These are phyloP conservation scores for Cerceris rybyensis DNA, from an alignment of 2,888 invertebrate species.

Conservation along the genomic window DNA sequence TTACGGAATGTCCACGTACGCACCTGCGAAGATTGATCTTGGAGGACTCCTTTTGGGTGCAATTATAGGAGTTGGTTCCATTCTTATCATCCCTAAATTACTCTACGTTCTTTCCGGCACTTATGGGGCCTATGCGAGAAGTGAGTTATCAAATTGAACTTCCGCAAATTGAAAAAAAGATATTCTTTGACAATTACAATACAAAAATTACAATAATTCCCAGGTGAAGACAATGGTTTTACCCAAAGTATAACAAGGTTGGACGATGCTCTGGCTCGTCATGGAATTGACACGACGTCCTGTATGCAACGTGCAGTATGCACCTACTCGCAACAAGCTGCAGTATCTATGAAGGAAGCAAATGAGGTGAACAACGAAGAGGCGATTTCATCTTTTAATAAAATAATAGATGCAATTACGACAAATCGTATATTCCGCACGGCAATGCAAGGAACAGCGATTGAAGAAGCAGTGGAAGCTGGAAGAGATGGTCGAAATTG, in stretches of 20 bases:
- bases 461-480: conserved; percentile 83
- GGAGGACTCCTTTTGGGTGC: conserved; percentile 92
- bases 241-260: conserved; percentile 84
- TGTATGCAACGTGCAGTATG: conserved; percentile 86
- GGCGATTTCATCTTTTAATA: conserved; percentile 71
- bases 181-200: not conserved
- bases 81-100: conserved; percentile 90
- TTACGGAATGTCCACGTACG: conserved; percentile 85
- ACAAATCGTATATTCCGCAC: conserved; percentile 77
- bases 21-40: conserved; percentile 90
- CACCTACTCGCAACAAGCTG: conserved; percentile 88
- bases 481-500: conserved; percentile 82
- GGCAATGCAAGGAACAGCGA: conserved; percentile 83
- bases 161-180: not conserved
- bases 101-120: conserved; percentile 88
- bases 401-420: conserved; percentile 74
- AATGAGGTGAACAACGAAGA: conserved; percentile 61
- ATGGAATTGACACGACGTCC: conserved; percentile 85
- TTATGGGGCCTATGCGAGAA: conserved; percentile 87
- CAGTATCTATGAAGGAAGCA: conserved; percentile 66
- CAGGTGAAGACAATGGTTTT: conserved; percentile 86
- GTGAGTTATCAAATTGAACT: conserved; percentile 83
- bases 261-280: conserved; percentile 83
- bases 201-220: conserved; percentile 1
- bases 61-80: conserved; percentile 90